Evolutionary conservation across 37 sponge, comb jelly and placozoan genomes (phyloP).

Genomic region (Aplysina aerophoba): DNA sequence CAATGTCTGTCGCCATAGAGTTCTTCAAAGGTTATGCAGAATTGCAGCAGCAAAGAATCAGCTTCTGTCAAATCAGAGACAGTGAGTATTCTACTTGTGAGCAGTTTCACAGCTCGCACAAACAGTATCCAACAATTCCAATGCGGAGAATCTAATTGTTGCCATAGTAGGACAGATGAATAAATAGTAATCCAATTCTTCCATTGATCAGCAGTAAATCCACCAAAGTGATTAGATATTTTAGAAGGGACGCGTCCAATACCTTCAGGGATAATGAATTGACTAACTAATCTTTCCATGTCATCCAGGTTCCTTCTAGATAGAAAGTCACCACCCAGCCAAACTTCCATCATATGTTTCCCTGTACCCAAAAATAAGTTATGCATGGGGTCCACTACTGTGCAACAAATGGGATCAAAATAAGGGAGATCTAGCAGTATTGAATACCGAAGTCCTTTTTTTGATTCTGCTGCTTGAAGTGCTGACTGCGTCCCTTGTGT

Average conservation of each 20-base stretch:
- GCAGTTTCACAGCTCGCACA: constrained; percentile 23
- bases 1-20: constrained; percentile 40
- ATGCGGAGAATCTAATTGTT: constrained; percentile 13
- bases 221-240: constrained; percentile 19
- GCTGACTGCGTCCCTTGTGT: constrained; percentile 8
- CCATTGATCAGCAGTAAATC: constrained; percentile 58
- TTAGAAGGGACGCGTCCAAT: constrained; percentile 46
- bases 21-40: constrained; percentile 28
- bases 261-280: background rate
- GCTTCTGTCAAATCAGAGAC: constrained; percentile 39
- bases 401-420: constrained; percentile 45
- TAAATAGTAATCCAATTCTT: constrained; percentile 41
- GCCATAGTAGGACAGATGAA: constrained; percentile 14
- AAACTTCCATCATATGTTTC: constrained; percentile 49
- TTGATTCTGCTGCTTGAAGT: background rate
- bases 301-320: background rate
- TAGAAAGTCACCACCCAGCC: constrained; percentile 26
- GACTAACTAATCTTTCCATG: constrained; percentile 22
- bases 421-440: constrained; percentile 42
- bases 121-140: constrained; percentile 39
- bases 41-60: constrained; percentile 34
- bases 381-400: constrained; percentile 71
- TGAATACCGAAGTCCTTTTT: constrained; percentile 48
- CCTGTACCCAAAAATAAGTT: constrained; percentile 53
- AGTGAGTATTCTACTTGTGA: constrained; percentile 8